These are phyloP conservation scores for Dipodomys stephensi DNA, from an alignment of 2,113 vertebrate species.

Conservation along the genomic window DNA sequence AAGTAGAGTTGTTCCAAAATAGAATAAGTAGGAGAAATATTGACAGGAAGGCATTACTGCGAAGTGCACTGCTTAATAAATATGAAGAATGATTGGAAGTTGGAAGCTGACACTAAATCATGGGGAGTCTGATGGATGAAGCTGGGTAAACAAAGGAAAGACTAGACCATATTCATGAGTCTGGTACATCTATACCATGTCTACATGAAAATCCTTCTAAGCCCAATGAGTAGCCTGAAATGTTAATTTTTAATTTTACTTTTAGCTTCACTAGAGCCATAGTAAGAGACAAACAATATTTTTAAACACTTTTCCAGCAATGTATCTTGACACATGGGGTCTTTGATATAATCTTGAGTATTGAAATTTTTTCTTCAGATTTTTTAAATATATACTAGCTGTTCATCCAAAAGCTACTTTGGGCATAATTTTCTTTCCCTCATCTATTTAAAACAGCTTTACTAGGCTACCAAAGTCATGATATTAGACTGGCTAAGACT, in stretches of 20 bases:
- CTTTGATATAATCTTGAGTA: background rate
- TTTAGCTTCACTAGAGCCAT: background rate
- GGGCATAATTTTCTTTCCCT: background rate
- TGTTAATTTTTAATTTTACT: background rate
- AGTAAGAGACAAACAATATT: background rate
- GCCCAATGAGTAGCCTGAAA: background rate
- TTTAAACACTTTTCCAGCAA: background rate
- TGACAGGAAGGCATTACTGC: background rate
- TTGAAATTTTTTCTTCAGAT: background rate
- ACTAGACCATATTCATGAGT: background rate
- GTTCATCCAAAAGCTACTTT: background rate
- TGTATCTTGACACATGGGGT: background rate
- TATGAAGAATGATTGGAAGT: too few species aligned
- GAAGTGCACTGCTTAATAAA: background rate
- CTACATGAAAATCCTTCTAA: background rate
- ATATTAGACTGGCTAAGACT: background rate
- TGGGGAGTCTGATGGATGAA: background rate
- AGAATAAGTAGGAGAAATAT: background rate
- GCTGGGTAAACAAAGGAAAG: background rate
- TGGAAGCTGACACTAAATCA: background rate
- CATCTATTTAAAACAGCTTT: background rate
- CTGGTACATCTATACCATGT: background rate
- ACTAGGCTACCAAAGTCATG: background rate
- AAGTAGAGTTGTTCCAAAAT: background rate
- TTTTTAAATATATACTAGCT: background rate